phyloP scores from a whole-genome alignment of 1,140 invertebrate species.

The Microplitis mediator region DNA sequence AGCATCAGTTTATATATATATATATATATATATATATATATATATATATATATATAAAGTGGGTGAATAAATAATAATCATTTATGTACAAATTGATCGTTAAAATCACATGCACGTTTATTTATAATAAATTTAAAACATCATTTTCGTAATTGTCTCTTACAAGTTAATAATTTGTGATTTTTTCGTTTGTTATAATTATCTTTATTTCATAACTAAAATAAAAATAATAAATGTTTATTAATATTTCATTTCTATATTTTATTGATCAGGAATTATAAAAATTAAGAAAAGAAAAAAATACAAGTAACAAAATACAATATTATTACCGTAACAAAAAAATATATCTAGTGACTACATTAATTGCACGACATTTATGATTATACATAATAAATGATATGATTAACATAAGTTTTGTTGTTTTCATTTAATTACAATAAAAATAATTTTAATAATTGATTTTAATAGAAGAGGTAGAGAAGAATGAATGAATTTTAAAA shows the following conservation, averaged over 20 bases:
- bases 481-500: conserved; percentile 36
- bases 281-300: background rate
- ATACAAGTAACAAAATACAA: background rate
- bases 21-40: too few relatives aligned
- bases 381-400: conserved; percentile 44
- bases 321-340: background rate
- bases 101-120: background rate
- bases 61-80: too few relatives aligned
- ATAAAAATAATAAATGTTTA: background rate
- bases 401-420: conserved; percentile 35
- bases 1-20: conserved; percentile 5
- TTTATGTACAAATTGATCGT: background rate
- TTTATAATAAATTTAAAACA: background rate
- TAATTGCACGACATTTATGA: conserved; percentile 35
- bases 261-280: background rate
- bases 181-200: background rate
- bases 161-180: background rate
- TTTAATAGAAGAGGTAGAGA: conserved; percentile 27
- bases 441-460: conserved; percentile 33
- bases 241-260: background rate
- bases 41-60: too few relatives aligned
- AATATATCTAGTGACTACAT: conserved; percentile 6
- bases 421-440: conserved; percentile 10
- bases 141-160: background rate
- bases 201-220: background rate